phyloP scores from a whole-genome alignment of 2,113 vertebrate species.

The Chaetodon trifascialis region DNA sequence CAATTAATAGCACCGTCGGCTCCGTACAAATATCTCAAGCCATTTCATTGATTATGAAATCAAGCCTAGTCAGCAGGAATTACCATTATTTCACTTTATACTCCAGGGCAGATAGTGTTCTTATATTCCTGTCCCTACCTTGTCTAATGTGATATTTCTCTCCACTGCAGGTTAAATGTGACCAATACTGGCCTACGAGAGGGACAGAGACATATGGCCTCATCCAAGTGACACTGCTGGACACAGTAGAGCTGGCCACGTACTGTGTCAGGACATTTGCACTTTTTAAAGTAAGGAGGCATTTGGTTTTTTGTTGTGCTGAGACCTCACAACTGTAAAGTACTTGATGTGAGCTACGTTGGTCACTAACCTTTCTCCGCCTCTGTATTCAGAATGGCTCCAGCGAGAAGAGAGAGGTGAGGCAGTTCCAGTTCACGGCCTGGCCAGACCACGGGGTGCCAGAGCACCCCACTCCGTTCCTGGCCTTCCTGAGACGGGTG shows the following conservation, averaged over 20 bases:
- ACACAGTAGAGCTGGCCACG: conserved; percentile 96
- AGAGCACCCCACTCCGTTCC: conserved; percentile 96
- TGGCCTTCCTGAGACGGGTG: conserved; percentile 96
- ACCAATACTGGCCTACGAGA: conserved; percentile 98
- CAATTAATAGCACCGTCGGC: conserved; percentile 70
- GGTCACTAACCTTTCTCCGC: conserved; percentile 22
- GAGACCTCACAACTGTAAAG: not conserved
- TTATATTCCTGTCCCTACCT: not conserved
- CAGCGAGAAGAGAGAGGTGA: conserved; percentile 97
- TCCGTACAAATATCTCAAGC: conserved; percentile 64
- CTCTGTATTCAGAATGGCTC: conserved; percentile 91
- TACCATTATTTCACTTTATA: conserved; percentile 25
- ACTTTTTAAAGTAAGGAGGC: conserved; percentile 93
- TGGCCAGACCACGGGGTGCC: conserved; percentile 99
- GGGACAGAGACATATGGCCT: conserved; percentile 96
- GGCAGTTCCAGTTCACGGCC: conserved; percentile 99
- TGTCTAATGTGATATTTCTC: conserved; percentile 35
- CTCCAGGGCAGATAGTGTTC: too few relatives aligned
- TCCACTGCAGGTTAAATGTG: conserved; percentile 94
- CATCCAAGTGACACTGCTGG: conserved; percentile 95
- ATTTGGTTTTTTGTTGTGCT: not conserved
- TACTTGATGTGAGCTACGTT: not conserved
- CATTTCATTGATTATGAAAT: conserved; percentile 76
- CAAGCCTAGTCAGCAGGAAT: conserved; percentile 56
- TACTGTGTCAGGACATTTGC: conserved; percentile 98